Base-by-base conservation (phyloP, 2,797 vertebrate genomes). In the Choloepus didactylus region DNA sequence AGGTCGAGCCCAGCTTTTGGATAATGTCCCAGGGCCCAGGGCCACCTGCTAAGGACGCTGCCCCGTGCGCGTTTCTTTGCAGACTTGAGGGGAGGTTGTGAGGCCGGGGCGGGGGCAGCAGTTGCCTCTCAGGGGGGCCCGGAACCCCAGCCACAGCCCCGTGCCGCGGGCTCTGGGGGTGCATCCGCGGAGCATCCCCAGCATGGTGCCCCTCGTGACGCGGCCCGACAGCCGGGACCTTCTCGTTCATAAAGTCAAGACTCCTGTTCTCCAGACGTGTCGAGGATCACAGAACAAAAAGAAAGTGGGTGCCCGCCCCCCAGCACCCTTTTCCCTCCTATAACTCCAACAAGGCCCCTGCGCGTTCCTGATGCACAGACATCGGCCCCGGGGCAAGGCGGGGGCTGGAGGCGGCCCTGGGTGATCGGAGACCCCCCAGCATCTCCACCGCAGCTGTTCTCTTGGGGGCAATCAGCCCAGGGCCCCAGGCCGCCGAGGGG, bases 231-330 rank as follows among this genome's bases (percentile, higher is more conserved):
- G 6, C 41, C 41, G 6, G 4, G 41, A 44, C 41, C 41, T 44
- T 44, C 41, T 44, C 5, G 41, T 44, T 6, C 41, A 44, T 44
- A 44, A 44, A 44, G 5, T 44, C 41, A 44, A 44, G 41, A 44
- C 98, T 98, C 97, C 96, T 97, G 97, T 98, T 98, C 98, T 97
- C 98, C 97, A 98, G 98, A 98, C 98, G 99, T 98, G 99, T 98
- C 98, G 98, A 98, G 98, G 97, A 97, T 97, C 98, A 97, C 98
- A 97, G 98, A 98, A 98, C 98, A 98, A 98, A 99, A 98, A 98
- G 98, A 98, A 98, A 98, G 98, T 93, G 98, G 98, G 98, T 98
- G 98, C 97, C 97, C 97, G 97, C 98, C 98, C 98, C 97, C 96
- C 96, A 87, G 96, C 51, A 96, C 97, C 98, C 96, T 27, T 69